phyloP scores from a whole-genome alignment of 2,888 invertebrate species.

The Magallana nippona region DNA sequence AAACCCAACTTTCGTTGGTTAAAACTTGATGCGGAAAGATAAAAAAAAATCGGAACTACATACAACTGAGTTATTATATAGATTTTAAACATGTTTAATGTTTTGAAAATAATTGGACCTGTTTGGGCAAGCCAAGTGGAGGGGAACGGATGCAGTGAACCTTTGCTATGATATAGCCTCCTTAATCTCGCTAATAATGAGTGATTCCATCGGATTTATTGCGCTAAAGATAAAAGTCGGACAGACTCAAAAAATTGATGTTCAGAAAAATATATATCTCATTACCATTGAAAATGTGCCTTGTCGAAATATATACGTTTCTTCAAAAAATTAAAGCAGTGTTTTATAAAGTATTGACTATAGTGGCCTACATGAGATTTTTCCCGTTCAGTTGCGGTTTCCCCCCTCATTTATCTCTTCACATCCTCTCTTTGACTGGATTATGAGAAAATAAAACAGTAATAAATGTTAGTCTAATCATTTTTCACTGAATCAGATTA shows the following conservation, averaged over 20 bases:
- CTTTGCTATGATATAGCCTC: not conserved
- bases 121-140: not conserved
- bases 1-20: not conserved
- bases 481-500: slow-evolving; percentile 23
- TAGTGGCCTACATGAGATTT: not conserved
- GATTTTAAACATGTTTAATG: not conserved
- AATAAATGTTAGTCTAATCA: slow-evolving; percentile 33
- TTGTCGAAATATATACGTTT: too few relatives aligned
- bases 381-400: not conserved
- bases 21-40: not conserved
- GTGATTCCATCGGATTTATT: not conserved
- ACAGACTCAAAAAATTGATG: not conserved
- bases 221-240: not conserved
- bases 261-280: too few relatives aligned
- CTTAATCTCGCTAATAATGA: not conserved
- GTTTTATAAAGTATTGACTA: not conserved
- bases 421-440: slow-evolving; percentile 8
- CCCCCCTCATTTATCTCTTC: not conserved
- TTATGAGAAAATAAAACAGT: slow-evolving; percentile 33
- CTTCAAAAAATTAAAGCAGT: too few relatives aligned
- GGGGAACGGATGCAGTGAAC: not conserved
- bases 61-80: too few relatives aligned
- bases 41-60: not conserved
- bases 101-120: not conserved
- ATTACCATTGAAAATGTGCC: too few relatives aligned